Evolutionary conservation across 2,888 invertebrate genomes (phyloP).

Genomic region (Cheilosia impressa): DNA sequence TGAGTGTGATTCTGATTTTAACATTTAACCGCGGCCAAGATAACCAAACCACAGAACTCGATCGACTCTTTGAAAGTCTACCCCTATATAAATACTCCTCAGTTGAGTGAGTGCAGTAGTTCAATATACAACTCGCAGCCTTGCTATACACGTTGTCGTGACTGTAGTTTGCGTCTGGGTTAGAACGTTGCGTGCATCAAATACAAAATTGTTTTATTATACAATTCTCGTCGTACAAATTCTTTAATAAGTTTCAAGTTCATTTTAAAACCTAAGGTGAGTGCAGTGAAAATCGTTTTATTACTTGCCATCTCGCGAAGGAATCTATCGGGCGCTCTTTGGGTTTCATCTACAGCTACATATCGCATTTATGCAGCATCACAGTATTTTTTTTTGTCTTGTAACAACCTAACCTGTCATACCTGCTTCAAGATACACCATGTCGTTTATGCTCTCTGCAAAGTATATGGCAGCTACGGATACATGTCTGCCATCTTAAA

Average conservation of each 20-base stretch:
- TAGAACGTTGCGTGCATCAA: constrained; percentile 18
- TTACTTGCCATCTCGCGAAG: too few relatives aligned
- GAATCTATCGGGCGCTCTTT: too few relatives aligned
- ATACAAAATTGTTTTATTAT: constrained; percentile 1
- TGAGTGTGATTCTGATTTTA: constrained; percentile 18
- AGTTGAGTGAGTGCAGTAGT: constrained; percentile 45
- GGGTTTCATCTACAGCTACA: too few relatives aligned
- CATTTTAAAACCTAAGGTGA: constrained; percentile 12
- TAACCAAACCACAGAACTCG: constrained; percentile 18
- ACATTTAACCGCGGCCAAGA: neutral
- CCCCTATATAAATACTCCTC: constrained; percentile 54
- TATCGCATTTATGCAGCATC: neutral
- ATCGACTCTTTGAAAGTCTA: constrained; percentile 36
- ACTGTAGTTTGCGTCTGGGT: neutral
- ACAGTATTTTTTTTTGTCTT: neutral
- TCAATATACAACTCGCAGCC: constrained; percentile 14
- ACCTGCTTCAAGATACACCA: neutral
- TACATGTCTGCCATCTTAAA: neutral
- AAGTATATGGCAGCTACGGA: neutral
- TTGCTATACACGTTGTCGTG: constrained; percentile 36
- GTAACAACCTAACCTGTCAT: neutral
- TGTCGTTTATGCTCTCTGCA: neutral
- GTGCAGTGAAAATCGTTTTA: neutral
- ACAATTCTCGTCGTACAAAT: constrained; percentile 4
- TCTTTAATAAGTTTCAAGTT: neutral